Percentiles rank a stretch among this genome's conserved stretches.
These are phyloP conservation scores for Leptopterna dolabrata DNA, from an alignment of 2,888 invertebrate genomes.

Conservation along the genomic window DNA sequence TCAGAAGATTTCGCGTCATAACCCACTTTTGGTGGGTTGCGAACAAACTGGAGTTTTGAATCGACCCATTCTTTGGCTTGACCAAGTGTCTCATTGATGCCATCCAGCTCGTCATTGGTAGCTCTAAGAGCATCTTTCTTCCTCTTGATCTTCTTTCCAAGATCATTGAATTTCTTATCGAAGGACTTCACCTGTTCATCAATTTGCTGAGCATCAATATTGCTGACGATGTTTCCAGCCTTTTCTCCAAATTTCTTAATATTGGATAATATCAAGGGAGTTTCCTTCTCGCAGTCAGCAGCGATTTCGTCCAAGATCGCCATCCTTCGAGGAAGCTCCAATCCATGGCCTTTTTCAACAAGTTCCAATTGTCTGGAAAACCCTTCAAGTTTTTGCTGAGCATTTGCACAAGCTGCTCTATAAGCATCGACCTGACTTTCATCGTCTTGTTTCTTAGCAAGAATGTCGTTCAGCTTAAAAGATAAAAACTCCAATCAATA, in stretches of 20 bases:
- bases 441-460: conserved; percentile 80
- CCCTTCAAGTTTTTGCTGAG: conserved; percentile 85
- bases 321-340: conserved; percentile 74
- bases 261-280: conserved; percentile 63
- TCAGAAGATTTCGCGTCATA: conserved; percentile 83
- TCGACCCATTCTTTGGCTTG: conserved; percentile 84
- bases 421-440: conserved; percentile 84
- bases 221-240: conserved; percentile 84
- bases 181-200: conserved; percentile 87
- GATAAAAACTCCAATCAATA: no score
- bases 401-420: conserved; percentile 78
- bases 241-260: conserved; percentile 77
- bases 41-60: conserved; percentile 76
- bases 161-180: conserved; percentile 85
- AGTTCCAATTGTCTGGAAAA: conserved; percentile 83
- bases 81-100: conserved; percentile 82
- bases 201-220: conserved; percentile 89
- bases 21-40: conserved; percentile 77
- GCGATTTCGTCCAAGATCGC: conserved; percentile 41
- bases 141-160: conserved; percentile 84
- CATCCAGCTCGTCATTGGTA: conserved; percentile 85
- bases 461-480: conserved; percentile 74
- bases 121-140: conserved; percentile 86
- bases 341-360: conserved; percentile 85
- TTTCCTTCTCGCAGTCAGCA: conserved; percentile 64